Evolutionary conservation across 1,140 invertebrate genomes (phyloP).

Genomic region (Aphelinus certus): DNA sequence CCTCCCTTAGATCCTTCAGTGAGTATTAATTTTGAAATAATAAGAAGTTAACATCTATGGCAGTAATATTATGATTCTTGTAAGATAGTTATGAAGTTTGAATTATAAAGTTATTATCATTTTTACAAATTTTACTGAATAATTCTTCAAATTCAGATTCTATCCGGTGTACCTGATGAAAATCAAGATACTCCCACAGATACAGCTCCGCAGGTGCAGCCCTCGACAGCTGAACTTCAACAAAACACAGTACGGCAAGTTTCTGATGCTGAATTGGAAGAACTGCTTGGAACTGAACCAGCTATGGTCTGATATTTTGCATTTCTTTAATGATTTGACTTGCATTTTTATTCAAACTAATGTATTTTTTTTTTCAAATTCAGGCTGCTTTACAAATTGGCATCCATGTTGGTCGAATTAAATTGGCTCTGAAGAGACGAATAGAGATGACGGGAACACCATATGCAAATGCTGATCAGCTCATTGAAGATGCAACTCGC

Average conservation of each 20-base stretch:
- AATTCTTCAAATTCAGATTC: conserved; percentile 47
- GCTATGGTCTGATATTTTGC: conserved; percentile 57
- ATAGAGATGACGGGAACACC: conserved; percentile 68
- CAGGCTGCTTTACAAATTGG: conserved; percentile 75
- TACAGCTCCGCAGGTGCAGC: conserved; percentile 38
- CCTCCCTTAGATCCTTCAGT: conserved; percentile 53
- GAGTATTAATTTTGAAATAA: conserved; percentile 15
- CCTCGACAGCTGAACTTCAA: conserved; percentile 44
- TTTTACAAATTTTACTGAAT: conserved; percentile 20
- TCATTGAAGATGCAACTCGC: conserved; percentile 76
- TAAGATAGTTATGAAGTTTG: background rate
- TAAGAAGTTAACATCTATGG: too few species aligned
- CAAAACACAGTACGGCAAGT: conserved; percentile 58
- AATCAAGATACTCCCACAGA: conserved; percentile 42
- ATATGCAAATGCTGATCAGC: conserved; percentile 72
- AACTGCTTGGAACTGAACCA: conserved; percentile 67
- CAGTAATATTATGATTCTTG: conserved; percentile 10
- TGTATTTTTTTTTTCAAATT: conserved; percentile 23
- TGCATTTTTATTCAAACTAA: background rate
- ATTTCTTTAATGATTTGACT: too few species aligned
- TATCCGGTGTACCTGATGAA: conserved; percentile 51
- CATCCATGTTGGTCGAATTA: conserved; percentile 74
- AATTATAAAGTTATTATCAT: background rate
- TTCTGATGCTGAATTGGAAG: conserved; percentile 65
- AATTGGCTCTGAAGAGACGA: conserved; percentile 70